Evolutionary conservation across 1,140 invertebrate genomes (phyloP), one percentile per base, ranked within the genome.

Genomic region (Penaeus indicus): DNA sequence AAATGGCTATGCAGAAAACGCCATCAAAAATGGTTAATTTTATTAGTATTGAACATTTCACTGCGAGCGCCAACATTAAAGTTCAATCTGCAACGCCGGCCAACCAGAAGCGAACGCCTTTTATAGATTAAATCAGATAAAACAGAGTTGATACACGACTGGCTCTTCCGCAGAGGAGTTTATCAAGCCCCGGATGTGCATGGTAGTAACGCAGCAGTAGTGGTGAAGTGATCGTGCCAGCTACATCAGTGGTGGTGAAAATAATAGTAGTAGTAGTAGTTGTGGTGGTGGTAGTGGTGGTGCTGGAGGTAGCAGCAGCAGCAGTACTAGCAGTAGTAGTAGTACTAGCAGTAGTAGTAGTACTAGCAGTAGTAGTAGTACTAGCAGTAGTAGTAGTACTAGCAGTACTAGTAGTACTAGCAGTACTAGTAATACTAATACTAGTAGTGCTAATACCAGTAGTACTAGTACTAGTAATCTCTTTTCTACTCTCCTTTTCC

Each of bases 281-380:
- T 18, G 77, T 47, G 54, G 77, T 47, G 54, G 10, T 47, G 54
- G 77, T 47, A 79, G 77, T 47, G 42, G 77, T 42, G 42, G 77
- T 42, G 42, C 27, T 42, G 42, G 77, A 25, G 42, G 77, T 42
- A 79, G 32, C 60, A 79, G 77, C 60, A 79, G 77, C 60, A 79
- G 77, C 60, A 79, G 77, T 47, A 79, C 10, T 47, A 79, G 77
- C 25, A 79, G 77, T 47, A 47, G 77, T 42, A 79, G 38, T 47
- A 79, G 38, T 27, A 42, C 10, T 27, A 79, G 38, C 60, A 79
- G 77, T 27, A 79, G 77, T 27, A 79, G 77, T 47, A 79, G 77
- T 47, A 79, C 42, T 27, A 79, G 77, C 38, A 79, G 77, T 47
- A 47, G 77, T 47, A 47, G 77, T 47, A 79, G 77, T 1, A 79